Percentiles rank a stretch among this genome's conserved stretches.
These are phyloP conservation scores for Cichladusa arquata DNA, from an alignment of 2,113 vertebrate species.

Conservation along the genomic window DNA sequence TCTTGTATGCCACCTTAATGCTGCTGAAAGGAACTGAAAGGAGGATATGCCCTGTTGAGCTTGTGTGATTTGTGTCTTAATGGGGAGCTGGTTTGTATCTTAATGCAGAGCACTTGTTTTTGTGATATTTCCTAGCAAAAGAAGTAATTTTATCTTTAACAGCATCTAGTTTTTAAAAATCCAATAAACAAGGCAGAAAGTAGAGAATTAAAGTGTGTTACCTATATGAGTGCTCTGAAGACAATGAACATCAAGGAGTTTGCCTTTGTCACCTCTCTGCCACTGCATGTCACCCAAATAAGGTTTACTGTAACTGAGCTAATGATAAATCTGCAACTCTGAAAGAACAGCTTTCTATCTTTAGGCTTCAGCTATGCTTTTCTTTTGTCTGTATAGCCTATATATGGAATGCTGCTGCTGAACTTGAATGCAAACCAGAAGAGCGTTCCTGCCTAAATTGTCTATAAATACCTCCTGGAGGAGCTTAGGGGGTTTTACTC, in stretches of 20 bases:
- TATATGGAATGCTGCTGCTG: conserved; percentile 47
- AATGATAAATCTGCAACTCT: conserved; percentile 69
- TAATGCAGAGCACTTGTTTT: background rate
- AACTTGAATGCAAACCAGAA: conserved; percentile 39
- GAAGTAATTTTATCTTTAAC: background rate
- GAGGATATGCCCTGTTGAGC: background rate
- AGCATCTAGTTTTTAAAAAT: conserved; percentile 24
- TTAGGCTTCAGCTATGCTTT: conserved; percentile 49
- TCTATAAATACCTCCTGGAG: conserved; percentile 30
- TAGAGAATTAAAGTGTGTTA: conserved; percentile 25
- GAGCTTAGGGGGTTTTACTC: background rate
- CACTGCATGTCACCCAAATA: conserved; percentile 52
- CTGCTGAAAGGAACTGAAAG: background rate
- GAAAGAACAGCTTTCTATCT: conserved; percentile 64
- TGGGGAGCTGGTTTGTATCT: background rate
- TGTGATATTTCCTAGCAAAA: background rate
- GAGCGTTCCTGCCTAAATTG: background rate
- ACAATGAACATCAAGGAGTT: conserved; percentile 26
- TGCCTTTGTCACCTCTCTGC: conserved; percentile 35
- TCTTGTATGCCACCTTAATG: background rate
- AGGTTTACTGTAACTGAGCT: conserved; percentile 41
- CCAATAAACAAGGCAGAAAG: background rate
- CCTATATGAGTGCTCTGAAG: conserved; percentile 14
- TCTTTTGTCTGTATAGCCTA: conserved; percentile 19
- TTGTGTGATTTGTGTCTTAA: background rate